Evolutionary conservation across 2,888 invertebrate species (phyloP).

Genomic region (Caenorhabditis auriculariae): DNA sequence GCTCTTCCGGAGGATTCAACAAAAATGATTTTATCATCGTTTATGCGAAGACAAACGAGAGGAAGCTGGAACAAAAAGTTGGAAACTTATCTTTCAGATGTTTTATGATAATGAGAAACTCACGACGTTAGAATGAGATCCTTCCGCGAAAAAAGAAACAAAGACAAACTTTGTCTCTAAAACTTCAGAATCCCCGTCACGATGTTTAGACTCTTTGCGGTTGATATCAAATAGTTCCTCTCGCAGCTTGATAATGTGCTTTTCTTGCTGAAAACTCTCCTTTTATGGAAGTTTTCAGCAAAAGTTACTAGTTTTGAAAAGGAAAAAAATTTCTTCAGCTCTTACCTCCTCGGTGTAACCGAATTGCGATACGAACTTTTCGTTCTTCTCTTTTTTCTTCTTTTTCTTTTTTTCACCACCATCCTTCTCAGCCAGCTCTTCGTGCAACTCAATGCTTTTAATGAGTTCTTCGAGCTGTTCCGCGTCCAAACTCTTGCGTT

Average conservation of each 20-base stretch:
- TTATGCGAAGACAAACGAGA: constrained; percentile 18
- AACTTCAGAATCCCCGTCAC: constrained; percentile 19
- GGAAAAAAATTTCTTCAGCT: too few relatives aligned
- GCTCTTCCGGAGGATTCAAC: constrained; percentile 24
- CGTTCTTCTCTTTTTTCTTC: constrained; percentile 14
- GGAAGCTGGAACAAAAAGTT: constrained; percentile 11
- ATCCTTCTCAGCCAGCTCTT: constrained; percentile 5
- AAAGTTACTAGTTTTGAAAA: background rate
- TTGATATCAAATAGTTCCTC: constrained; percentile 27
- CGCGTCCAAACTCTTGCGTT: constrained; percentile 18
- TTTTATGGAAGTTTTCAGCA: background rate
- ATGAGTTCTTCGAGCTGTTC: constrained; percentile 24
- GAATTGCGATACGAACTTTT: constrained; percentile 20
- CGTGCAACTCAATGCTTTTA: constrained; percentile 16
- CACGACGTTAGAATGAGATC: constrained; percentile 22
- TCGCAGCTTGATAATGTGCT: constrained; percentile 18
- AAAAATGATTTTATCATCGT: constrained; percentile 13
- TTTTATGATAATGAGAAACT: background rate
- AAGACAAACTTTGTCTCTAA: constrained; percentile 28
- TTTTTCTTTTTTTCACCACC: constrained; percentile 11
- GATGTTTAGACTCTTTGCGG: constrained; percentile 13
- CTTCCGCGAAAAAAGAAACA: constrained; percentile 26
- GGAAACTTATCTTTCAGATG: background rate
- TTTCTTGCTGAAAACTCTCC: constrained; percentile 17
- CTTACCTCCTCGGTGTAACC: constrained; percentile 25